Evolutionary conservation across 1,140 invertebrate genomes (phyloP), one percentile per base, ranked within the genome.

Genomic region (Amphibalanus amphitrite): DNA sequence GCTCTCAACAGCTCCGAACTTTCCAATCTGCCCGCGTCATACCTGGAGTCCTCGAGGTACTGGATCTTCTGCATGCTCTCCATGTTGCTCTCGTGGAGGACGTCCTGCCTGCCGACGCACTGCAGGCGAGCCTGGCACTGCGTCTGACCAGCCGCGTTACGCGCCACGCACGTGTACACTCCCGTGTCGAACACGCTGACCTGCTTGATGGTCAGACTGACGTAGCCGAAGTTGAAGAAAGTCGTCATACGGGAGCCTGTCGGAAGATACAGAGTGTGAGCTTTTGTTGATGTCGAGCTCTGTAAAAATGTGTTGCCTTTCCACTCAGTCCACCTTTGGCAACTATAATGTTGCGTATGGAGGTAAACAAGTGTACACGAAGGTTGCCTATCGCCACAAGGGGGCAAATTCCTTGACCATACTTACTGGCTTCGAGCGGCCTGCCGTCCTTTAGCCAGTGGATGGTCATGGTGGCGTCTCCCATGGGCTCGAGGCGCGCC

Each of bases 191-290:
- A 88, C 38, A 90, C 84, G 23, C 90, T 91, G 15, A 97, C 89
- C 74, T 92, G 90, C 78, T 97, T 95, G 72, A 99, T 93, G 25
- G 95, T 97, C 69, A 99, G 80, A 0, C 95, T 95, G 73, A 97
- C 93, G 78, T 96, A 96, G 69, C 95, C 95, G 80, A 97, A 97
- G 78, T 97, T 96, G 79, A 94, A 95, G 84, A 95, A 95, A 40
- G 90, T 91, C 72, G 93, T 95, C 70, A 93, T 95, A 79, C 94
- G 86, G 40, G 92, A 94, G 82, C 86, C 85, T 86, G 75, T 72
- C 67, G 71, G 17, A 13, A 13, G 47, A 17, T n/a, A n/a, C n/a
- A n/a, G n/a, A n/a, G n/a, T n/a, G n/a, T n/a, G n/a, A n/a, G n/a
- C n/a, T n/a, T n/a, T n/a, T n/a, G n/a, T n/a, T n/a, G n/a, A n/a